Evolutionary conservation across 2,888 invertebrate genomes (phyloP), one percentile per base, ranked within the genome.

Genomic region (Pseudococcus jackbeardsleyi): DNA sequence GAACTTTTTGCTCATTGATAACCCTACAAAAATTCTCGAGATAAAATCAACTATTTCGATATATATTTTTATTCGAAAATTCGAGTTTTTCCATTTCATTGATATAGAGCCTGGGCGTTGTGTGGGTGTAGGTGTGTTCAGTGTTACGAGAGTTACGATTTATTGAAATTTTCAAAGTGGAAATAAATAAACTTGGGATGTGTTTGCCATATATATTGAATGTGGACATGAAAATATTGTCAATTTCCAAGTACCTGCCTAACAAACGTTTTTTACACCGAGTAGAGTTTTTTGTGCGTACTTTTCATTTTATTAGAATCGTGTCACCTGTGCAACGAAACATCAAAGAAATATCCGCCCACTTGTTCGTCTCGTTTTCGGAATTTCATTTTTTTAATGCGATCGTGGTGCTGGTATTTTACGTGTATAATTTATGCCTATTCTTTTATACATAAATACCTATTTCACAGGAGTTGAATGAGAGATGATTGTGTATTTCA

Each of bases 111-210:
- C 7, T 54, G 54, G 48, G 59, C n/a, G n/a, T 59, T 8, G 59
- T n/a, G 59, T 59, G 5, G 17, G 59, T n/a, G 59, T 59, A n/a
- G 59, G 59, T n/a, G n/a, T 59, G 59, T 7, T n/a, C 4, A 0
- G n/a, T 12, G 17, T 4, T 17, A 50, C 50, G 50, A 50, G 15
- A 15, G 50, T 50, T 50, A 50, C 50, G n/a, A 59, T n/a, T 59
- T 59, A n/a, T 59, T 59, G 59, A 59, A 59, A 59, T 59, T 59
- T 59, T 59, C 15, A n/a, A 59, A n/a, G n/a, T 59, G 17, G 59
- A 59, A 59, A 59, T 59, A 59, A 59, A 17, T n/a, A 59, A 59
- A 59, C n/a, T 59, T 59, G n/a, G n/a, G 7, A 59, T n/a, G 19
- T 8, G n/a, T n/a, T 59, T 59, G 17, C n/a, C 1, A 7, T n/a